Base-by-base conservation (phyloP, 2,888 invertebrate genomes). In the Blera fallax region DNA sequence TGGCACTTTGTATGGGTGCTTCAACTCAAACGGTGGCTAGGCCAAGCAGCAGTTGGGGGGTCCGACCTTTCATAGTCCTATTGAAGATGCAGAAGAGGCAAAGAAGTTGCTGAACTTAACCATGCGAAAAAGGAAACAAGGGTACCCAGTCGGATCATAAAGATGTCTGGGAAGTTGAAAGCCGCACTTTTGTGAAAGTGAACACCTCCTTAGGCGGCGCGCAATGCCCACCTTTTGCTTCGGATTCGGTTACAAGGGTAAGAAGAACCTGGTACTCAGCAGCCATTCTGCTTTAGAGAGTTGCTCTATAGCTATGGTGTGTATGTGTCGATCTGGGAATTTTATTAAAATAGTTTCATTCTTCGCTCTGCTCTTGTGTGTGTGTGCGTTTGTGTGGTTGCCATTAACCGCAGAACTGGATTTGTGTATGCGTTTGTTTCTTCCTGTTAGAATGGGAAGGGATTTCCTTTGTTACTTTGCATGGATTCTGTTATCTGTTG, bases 161-260 rank as follows among this genome's bases (percentile, higher is more conserved):
- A 89, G 84, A 87, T 89, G 89, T 89, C 89, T 89, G 89, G 88
- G 81, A 88, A 87, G 87, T 87, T 87, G 80, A 88, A 88, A 88
- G 87, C 84, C 84, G 78, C 78, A 80, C 62, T 87, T 78, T 85
- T 79, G 82, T 85, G 60, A 76, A 85, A 85, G 80, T 72, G 81
- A 85, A 85, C 81, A 85, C 85, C 85, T 85, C 76, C 76, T 81
- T 62, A 81, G 70, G 81, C 48, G 67, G 48, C 62, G 72, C 64
- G 43, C 52, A 80, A 37, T 58, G 45, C 34, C 58, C 76, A 67
- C 64, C 73, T 58, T 64, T 69, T 58, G 40, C 14, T 14, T 40
- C 50, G 64, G 62, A 60, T 56, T 79, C 58, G 37, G 45, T 56
- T 45, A n/a, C n/a, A 29, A 56, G 45, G 62, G 29, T 37, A 56